Evolutionary conservation across 2,888 invertebrate species (phyloP), one percentile per base, ranked within the genome.

Genomic region (Leucoptera coffeella): DNA sequence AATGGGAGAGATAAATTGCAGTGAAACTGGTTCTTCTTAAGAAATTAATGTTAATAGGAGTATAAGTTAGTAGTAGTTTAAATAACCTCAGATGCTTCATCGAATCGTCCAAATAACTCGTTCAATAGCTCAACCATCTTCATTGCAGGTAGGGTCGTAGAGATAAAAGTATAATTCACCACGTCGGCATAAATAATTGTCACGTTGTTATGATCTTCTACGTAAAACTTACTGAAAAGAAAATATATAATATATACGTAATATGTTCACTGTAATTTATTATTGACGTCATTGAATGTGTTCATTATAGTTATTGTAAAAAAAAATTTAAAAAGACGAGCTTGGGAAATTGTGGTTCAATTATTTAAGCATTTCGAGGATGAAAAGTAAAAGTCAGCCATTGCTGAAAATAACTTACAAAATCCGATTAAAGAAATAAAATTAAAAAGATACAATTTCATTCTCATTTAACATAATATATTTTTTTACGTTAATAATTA

Each of bases 261-360:
- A 55, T 94, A 94, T 45, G 94, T 94, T 48, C 85, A 77, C 4
- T 91, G 90, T 51, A 93, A 94, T 0, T 94, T 69, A 48, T 93
- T 91, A 43, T 94, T 92, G 10, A 94, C 59, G 1, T 90, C 84
- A 45, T 88, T 88, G 3, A 94, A 87, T 38, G 94, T 75, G 34
- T 85, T 80, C 45, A 82, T 78, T 0, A 89, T 86, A 1, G 84
- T 81, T 28, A 94, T 53, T 2, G 84, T 76, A 39, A 82, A 80
- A 0, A 93, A 92, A 45, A 91, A 94, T 57, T 93, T 92, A 1
- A 93, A 93, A 23, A 94, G 90, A 51, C 94, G 94, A 0, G 94
- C 93, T 45, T 90, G 94, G 15, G 94, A 59, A 35, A 94, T 88
- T 38, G 89, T 85, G n/a, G n/a, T n/a, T n/a, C n/a, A n/a, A n/a